phyloP scores from a whole-genome alignment of 2,113 vertebrate species.

The Garra rufa region DNA sequence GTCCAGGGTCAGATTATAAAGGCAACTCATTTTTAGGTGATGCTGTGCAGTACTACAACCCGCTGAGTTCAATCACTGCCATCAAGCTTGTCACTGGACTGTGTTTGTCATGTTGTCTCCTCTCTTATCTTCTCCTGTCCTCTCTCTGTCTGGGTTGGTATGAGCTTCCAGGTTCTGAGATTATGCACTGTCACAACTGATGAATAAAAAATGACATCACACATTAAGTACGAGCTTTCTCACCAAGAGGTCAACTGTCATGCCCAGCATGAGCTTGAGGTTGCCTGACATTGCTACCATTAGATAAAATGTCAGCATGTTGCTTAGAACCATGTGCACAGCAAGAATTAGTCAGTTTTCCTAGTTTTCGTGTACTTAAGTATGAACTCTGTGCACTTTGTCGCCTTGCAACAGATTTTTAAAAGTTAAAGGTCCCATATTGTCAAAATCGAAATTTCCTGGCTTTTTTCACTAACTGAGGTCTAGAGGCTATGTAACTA shows the following conservation, averaged over 20 bases:
- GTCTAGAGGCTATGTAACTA: too few species aligned
- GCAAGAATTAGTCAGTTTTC: not conserved
- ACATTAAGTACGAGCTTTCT: not conserved
- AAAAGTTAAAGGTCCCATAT: not conserved
- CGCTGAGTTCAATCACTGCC: not conserved
- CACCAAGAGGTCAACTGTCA: not conserved
- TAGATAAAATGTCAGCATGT: slow-evolving; percentile 6
- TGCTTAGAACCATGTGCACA: not conserved
- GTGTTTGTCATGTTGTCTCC: not conserved
- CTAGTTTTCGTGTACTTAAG: not conserved
- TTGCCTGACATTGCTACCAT: not conserved
- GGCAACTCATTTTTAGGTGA: not conserved
- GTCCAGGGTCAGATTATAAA: not conserved
- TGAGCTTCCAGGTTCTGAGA: not conserved
- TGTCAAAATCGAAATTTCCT: too few species aligned
- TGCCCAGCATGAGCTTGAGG: not conserved
- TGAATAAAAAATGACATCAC: not conserved
- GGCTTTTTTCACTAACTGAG: too few species aligned
- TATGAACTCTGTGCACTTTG: not conserved
- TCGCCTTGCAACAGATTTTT: not conserved
- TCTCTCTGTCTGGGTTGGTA: not conserved
- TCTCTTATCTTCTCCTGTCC: not conserved
- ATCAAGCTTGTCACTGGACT: not conserved
- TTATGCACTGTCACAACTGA: not conserved
- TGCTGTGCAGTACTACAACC: not conserved